These are phyloP conservation scores for Heterotis niloticus DNA, from an alignment of 2,113 vertebrate species.

Conservation along the genomic window DNA sequence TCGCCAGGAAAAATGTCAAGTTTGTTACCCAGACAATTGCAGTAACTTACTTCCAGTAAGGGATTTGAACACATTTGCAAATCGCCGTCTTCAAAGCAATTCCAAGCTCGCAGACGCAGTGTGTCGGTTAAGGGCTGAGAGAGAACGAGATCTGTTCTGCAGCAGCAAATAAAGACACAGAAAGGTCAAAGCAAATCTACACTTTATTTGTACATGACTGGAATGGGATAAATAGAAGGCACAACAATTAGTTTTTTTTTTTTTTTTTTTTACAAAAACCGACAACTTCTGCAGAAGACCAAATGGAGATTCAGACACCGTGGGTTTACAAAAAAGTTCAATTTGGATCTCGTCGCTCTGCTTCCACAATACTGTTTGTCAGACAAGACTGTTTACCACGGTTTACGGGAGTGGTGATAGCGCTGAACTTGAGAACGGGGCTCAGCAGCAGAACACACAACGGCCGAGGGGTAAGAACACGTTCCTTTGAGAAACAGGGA, in stretches of 20 bases:
- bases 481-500: slow-evolving; percentile 81
- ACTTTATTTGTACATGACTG: slow-evolving; percentile 69
- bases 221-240: slow-evolving; percentile 83
- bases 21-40: background rate
- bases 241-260: slow-evolving; percentile 78
- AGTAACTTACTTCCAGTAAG: background rate
- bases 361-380: slow-evolving; percentile 54
- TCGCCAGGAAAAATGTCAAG: background rate
- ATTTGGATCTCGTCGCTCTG: slow-evolving; percentile 67
- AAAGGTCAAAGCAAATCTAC: slow-evolving; percentile 68
- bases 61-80: background rate
- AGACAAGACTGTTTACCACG: slow-evolving; percentile 49
- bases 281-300: slow-evolving; percentile 44
- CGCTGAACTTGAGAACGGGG: slow-evolving; percentile 61
- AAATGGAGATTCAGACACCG: slow-evolving; percentile 30
- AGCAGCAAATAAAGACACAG: background rate
- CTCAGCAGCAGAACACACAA: slow-evolving; percentile 72
- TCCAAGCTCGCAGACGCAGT: background rate
- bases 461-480: slow-evolving; percentile 75
- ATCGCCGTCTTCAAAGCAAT: background rate
- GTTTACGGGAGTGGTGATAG: slow-evolving; percentile 54
- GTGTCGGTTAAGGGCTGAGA: background rate
- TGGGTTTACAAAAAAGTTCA: slow-evolving; percentile 59
- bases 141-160: background rate
- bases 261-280: slow-evolving; percentile 72